Conservation (phyloP, 2,888 invertebrate species). For the Sesamia inferens region DNA sequence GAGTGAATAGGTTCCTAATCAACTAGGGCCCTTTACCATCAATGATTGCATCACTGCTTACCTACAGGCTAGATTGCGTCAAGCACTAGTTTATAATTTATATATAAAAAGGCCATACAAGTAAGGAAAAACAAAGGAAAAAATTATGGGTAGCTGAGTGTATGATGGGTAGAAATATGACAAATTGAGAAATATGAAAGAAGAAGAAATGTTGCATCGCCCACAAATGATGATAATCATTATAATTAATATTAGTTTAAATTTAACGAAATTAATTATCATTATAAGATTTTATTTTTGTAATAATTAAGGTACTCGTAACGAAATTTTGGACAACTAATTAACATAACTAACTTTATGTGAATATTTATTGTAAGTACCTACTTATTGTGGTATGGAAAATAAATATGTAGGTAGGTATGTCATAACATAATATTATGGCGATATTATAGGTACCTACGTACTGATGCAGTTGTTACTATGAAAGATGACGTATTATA, state of each 20-base stretch:
- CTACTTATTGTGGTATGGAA: neutral
- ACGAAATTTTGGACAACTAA: neutral
- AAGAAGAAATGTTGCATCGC: too few relatives aligned
- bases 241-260: neutral
- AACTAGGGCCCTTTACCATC: too few relatives aligned
- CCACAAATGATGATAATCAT: neutral
- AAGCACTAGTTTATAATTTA: too few relatives aligned
- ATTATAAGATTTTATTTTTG: slow-evolving; percentile 24
- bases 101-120: too few relatives aligned
- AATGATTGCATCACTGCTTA: too few relatives aligned
- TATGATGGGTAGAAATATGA: too few relatives aligned
- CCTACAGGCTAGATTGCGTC: too few relatives aligned
- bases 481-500: neutral
- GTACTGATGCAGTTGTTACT: neutral
- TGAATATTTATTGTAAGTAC: slow-evolving; percentile 4
- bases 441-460: neutral
- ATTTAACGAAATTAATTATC: slow-evolving; percentile 1
- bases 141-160: too few relatives aligned
- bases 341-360: slow-evolving; percentile 4
- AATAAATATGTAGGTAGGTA: neutral
- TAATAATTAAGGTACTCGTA: neutral
- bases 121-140: too few relatives aligned
- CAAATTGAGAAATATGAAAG: too few relatives aligned
- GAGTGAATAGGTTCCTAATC: too few relatives aligned
- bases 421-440: neutral